Base-by-base conservation (phyloP, 1,140 invertebrate species). In the Zaprionus ornatus region DNA sequence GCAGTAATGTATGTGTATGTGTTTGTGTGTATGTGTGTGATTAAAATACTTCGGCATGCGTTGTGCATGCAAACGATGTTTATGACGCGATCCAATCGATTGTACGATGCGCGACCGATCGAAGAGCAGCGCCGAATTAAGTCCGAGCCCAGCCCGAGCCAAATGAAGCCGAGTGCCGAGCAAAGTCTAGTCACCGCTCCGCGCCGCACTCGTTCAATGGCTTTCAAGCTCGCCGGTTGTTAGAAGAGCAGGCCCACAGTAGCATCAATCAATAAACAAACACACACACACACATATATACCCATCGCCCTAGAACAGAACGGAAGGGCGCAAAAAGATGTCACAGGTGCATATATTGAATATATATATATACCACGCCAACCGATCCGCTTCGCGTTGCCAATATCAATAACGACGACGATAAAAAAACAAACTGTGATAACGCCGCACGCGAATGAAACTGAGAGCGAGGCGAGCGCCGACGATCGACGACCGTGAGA, bases 31-130 rank as follows among this genome's bases (percentile, higher is more conserved):
- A 63, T 55, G 76, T 37, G 80, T 84, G 78, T 85, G 66, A 79
- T 79, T 81, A 70, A 88, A 87, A 88, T 83, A 67, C 78, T 54
- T 63, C 52, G 65, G 80, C 64, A 83, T 84, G 85, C 72, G 78
- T 63, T 54, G 56, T 78, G 85, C 85, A 88, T 88, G 79, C 81
- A 75, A 87, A 79, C 75, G 85, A 81, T 73, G 61, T 84, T 75
- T 66, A 56, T 75, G 64, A 80, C 52, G 62, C 69, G 56, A 9
- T 45, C 57, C 50, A 57, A 62, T 75, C 40, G 42, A 77, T 77
- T 75, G 56, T 3, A 32, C 61, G 61, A 72, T 62, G 57, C 23
- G 68, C 27, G 54, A 59, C 48, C 68, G 60, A 77, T 76, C 48
- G 59, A 56, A 70, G 69, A 69, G 29, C 29, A 32, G 3, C 9